Evolutionary conservation across 1,140 invertebrate species (phyloP).

Genomic region (Cydia splendana): DNA sequence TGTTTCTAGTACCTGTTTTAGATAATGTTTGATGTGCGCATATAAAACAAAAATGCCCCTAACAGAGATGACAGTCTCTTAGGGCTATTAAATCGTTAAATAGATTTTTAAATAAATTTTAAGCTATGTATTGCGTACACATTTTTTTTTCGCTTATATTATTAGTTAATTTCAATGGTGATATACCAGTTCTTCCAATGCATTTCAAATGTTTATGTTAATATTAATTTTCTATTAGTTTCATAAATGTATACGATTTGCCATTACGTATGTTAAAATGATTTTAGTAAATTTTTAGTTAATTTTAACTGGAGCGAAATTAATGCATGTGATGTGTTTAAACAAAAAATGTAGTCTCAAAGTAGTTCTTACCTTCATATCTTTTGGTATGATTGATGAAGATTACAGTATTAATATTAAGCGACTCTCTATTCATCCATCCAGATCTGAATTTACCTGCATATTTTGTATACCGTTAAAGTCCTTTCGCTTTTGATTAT

Average conservation of each 20-base stretch:
- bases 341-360: background rate
- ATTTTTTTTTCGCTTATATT: slow-evolving; percentile 6
- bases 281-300: background rate
- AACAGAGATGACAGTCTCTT: background rate
- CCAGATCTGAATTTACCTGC: background rate
- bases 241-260: slow-evolving; percentile 14
- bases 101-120: background rate
- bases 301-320: background rate
- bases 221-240: slow-evolving; percentile 9
- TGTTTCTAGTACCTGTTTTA: background rate
- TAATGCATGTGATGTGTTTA: background rate
- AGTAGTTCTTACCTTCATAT: background rate
- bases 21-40: background rate
- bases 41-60: background rate
- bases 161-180: slow-evolving; percentile 20
- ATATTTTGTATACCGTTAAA: background rate
- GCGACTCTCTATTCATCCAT: background rate
- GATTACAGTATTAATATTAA: background rate
- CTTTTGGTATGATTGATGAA: background rate
- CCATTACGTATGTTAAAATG: background rate
- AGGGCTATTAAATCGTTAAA: background rate
- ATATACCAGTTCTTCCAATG: slow-evolving; percentile 30
- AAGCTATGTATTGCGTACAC: background rate
- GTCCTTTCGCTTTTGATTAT: background rate
- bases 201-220: slow-evolving; percentile 25